Percentiles rank a stretch among this genome's conserved stretches.
These are phyloP conservation scores for Pteropus alecto DNA, from an alignment of 2,113 vertebrate genomes.

Conservation along the genomic window DNA sequence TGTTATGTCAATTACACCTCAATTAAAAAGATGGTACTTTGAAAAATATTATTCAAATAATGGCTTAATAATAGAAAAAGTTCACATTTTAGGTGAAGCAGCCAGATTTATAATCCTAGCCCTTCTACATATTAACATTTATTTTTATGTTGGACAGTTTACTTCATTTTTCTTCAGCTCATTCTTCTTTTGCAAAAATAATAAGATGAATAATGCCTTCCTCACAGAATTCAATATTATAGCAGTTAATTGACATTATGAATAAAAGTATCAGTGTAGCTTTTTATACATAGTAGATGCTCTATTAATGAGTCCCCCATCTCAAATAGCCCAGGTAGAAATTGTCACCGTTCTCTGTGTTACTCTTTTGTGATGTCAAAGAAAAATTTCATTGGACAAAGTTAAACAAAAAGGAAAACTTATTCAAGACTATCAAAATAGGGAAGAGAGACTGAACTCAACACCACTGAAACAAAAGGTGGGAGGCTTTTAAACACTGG, in stretches of 20 bases:
- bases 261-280: not conserved
- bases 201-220: not conserved
- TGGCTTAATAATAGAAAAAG: not conserved
- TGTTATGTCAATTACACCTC: too few species aligned
- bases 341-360: not conserved
- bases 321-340: not conserved
- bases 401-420: not conserved
- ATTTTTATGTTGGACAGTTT: not conserved
- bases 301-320: not conserved
- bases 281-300: not conserved
- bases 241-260: not conserved
- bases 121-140: not conserved
- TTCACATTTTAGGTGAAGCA: not conserved
- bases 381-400: not conserved
- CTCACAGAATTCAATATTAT: not conserved
- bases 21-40: too few species aligned
- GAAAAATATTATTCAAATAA: not conserved
- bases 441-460: not conserved
- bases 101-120: not conserved
- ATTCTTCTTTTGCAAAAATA: not conserved
- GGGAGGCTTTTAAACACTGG: not conserved
- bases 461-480: not conserved
- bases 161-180: not conserved
- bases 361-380: not conserved
- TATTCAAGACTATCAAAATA: not conserved